phyloP scores from a whole-genome alignment of 2,888 invertebrate species.

The Diloba caeruleocephala region DNA sequence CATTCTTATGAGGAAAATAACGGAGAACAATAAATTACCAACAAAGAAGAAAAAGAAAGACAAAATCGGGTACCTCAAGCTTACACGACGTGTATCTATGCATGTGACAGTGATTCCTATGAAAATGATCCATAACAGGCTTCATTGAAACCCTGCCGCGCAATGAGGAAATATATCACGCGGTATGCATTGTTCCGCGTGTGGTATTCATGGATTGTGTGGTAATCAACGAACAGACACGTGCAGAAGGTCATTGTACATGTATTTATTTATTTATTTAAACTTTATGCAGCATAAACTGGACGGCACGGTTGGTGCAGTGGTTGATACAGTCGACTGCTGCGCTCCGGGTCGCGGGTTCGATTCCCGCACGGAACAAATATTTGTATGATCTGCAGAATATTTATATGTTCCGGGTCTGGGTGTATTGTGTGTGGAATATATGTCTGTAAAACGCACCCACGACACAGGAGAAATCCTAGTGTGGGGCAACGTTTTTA shows the following conservation, averaged over 20 bases:
- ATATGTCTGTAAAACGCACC: too few relatives aligned
- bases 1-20: slow-evolving; percentile 30
- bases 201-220: slow-evolving; percentile 7
- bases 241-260: slow-evolving; percentile 12
- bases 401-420: too few relatives aligned
- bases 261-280: too few relatives aligned
- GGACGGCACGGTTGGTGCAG: too few relatives aligned
- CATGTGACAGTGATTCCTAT: slow-evolving; percentile 58
- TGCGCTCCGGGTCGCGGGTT: too few relatives aligned
- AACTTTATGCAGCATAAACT: too few relatives aligned
- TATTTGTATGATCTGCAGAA: too few relatives aligned
- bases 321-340: too few relatives aligned
- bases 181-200: slow-evolving; percentile 24
- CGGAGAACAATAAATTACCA: slow-evolving; percentile 47
- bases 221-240: not conserved
- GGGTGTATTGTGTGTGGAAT: too few relatives aligned
- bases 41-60: slow-evolving; percentile 42
- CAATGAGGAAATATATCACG: slow-evolving; percentile 37
- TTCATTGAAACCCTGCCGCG: slow-evolving; percentile 63
- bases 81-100: slow-evolving; percentile 29
- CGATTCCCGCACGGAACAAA: too few relatives aligned
- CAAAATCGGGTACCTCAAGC: slow-evolving; percentile 19
- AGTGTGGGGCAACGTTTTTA: too few relatives aligned
- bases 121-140: slow-evolving; percentile 61
- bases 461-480: too few relatives aligned